Conservation (phyloP, 1,140 invertebrate species). For the Drosophila bifasciata region DNA sequence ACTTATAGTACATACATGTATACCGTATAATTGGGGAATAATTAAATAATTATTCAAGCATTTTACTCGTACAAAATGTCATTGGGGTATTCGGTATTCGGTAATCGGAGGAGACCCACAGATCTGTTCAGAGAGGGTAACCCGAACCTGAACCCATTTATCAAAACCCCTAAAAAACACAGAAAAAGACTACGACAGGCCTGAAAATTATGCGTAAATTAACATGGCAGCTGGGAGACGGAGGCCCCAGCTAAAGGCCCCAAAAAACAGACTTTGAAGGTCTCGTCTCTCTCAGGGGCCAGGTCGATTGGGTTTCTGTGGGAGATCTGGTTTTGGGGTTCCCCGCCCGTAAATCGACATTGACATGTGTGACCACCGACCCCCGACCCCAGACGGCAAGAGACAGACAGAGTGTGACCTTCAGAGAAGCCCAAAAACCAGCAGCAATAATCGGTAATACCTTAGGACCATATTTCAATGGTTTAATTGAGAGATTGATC, state of each 20-base stretch:
- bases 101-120: slow-evolving; percentile 48
- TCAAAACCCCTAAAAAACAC: slow-evolving; percentile 50
- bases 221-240: slow-evolving; percentile 59
- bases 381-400: neutral
- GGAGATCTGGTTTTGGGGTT: slow-evolving; percentile 58
- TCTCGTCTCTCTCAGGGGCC: slow-evolving; percentile 1
- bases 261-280: slow-evolving; percentile 25
- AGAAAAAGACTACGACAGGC: slow-evolving; percentile 51
- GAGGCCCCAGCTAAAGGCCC: slow-evolving; percentile 12
- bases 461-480: slow-evolving; percentile 27
- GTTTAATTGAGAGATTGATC: slow-evolving; percentile 59
- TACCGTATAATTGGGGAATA: neutral
- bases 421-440: slow-evolving; percentile 40
- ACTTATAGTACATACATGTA: slow-evolving; percentile 16
- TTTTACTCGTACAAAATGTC: slow-evolving; percentile 13
- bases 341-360: slow-evolving; percentile 43
- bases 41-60: slow-evolving; percentile 24
- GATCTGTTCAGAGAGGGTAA: slow-evolving; percentile 34
- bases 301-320: slow-evolving; percentile 1
- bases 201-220: slow-evolving; percentile 73
- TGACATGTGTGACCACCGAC: slow-evolving; percentile 67
- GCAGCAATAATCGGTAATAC: slow-evolving; percentile 29
- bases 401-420: slow-evolving; percentile 38
- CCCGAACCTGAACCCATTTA: slow-evolving; percentile 53
- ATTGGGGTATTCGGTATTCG: slow-evolving; percentile 9